A percentile compares a stretch with the other conserved stretches of the same genome.
These are phyloP conservation scores for Copidosoma floridanum DNA, from an alignment of 1,140 invertebrate genomes.

Conservation along the genomic window DNA sequence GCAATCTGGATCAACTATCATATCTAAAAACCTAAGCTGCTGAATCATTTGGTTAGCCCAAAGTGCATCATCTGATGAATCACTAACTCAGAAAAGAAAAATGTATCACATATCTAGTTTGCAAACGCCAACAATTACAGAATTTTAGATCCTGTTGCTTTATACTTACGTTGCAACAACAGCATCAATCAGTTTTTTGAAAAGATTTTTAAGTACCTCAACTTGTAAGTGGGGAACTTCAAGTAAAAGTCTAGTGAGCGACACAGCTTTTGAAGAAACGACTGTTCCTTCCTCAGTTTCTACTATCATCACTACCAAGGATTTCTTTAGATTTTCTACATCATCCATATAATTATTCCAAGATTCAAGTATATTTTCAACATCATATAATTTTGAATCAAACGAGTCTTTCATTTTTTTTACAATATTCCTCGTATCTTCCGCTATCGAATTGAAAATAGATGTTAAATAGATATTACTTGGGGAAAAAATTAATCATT, in stretches of 20 bases:
- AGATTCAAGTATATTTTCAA: slow-evolving; percentile 35
- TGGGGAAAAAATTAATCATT: neutral
- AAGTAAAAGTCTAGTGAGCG: slow-evolving; percentile 44
- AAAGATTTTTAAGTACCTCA: slow-evolving; percentile 38
- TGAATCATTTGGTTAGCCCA: slow-evolving; percentile 44
- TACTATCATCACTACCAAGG: slow-evolving; percentile 38
- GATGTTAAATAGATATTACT: slow-evolving; percentile 1
- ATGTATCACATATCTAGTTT: too few species aligned
- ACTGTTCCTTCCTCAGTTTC: slow-evolving; percentile 28
- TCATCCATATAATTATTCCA: slow-evolving; percentile 42
- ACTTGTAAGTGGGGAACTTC: slow-evolving; percentile 45
- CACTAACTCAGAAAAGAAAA: slow-evolving; percentile 31
- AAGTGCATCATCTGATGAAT: slow-evolving; percentile 38
- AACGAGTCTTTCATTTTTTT: slow-evolving; percentile 41
- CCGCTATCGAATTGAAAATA: slow-evolving; percentile 29
- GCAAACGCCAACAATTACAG: too few species aligned
- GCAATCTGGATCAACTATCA: slow-evolving; percentile 35
- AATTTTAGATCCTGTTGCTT: too few species aligned
- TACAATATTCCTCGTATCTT: slow-evolving; percentile 32
- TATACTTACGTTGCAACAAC: slow-evolving; percentile 43
- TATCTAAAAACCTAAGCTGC: slow-evolving; percentile 50
- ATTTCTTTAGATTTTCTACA: slow-evolving; percentile 41
- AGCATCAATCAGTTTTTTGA: slow-evolving; percentile 45
- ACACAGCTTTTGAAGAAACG: slow-evolving; percentile 31
- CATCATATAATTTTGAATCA: slow-evolving; percentile 24